Base-by-base conservation (phyloP, 2,113 vertebrate species). In the Mirza zaza region DNA sequence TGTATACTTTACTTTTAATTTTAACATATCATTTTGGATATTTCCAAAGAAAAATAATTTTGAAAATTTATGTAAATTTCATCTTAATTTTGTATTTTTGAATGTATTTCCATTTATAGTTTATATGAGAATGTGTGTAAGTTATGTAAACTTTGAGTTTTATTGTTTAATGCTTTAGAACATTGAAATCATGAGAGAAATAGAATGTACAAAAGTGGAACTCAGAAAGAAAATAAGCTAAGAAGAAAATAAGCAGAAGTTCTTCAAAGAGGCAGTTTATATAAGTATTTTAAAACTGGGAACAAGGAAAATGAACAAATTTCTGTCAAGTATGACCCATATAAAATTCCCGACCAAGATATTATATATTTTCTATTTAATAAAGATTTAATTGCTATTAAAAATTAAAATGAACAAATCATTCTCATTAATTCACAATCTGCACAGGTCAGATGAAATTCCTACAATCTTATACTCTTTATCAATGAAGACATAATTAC, bases 221-320 rank as follows among this genome's bases (percentile, higher is more conserved):
- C 83, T 94, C 34, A 68, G 29, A 92, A 91, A 87, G 50, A 92
- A 87, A 91, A 59, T 57, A 23, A 61, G 32, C 29, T 27, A 29
- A 36, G 20, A 71, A 57, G n/a, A 73, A 87, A 88, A 45, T 21
- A 61, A 92, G 32, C 29, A 67, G 68, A 65, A 68, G 23, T 84
- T 84, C 79, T 84, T 88, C n/a, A 68, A 82, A 82, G 57, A 87
- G 17, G 20, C 34, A 59, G 20, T 79, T 86, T 89, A 39, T 39
- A 48, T 67, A 89, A 67, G 36, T 63, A 36, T 63, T 52, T 84
- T 63, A 77, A 92, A 90, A 70, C 42, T 50, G 13, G 4, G 76
- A 97, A 70, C 59, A 57, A 92, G n/a, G 45, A 80, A 92, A 82
- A 55, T 52, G 17, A 55, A 15, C n/a, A 92, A 75, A 90, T 87